Evolutionary conservation across 2,797 vertebrate genomes (phyloP).

Genomic region (Hoplostethus atlanticus): DNA sequence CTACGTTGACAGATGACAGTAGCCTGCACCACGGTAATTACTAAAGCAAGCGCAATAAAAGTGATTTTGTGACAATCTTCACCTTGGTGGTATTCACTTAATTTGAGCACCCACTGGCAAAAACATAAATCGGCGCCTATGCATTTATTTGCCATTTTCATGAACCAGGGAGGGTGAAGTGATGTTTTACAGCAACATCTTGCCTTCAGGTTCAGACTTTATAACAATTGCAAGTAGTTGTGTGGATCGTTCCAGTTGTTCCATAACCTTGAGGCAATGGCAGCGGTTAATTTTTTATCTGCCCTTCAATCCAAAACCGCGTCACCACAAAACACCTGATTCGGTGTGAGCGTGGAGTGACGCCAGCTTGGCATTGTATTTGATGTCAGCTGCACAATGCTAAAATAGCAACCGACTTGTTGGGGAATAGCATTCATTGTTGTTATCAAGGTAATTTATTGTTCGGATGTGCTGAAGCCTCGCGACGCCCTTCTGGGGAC

Average conservation of each 20-base stretch:
- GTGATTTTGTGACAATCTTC: no score
- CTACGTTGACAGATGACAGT: no score
- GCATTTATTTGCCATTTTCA: neutral
- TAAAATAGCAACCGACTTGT: conserved; percentile 65
- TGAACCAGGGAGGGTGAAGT: conserved; percentile 17
- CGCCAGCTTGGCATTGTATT: conserved; percentile 54
- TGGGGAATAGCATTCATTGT: conserved; percentile 60
- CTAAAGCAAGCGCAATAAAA: no score
- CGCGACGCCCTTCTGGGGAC: conserved; percentile 73
- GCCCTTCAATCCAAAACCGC: conserved; percentile 51
- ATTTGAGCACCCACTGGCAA: no score
- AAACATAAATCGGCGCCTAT: no score
- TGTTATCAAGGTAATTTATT: conserved; percentile 75
- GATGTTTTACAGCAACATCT: conserved; percentile 13
- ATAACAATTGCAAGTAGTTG: neutral
- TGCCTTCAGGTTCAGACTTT: neutral
- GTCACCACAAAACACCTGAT: conserved; percentile 51
- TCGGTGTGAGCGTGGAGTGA: conserved; percentile 40
- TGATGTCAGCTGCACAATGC: conserved; percentile 67
- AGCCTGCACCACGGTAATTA: no score
- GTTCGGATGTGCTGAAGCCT: conserved; percentile 58
- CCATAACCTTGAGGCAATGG: conserved; percentile 31
- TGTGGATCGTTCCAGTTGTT: conserved; percentile 13
- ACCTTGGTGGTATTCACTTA: no score
- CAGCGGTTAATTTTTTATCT: conserved; percentile 1